Base-by-base conservation (phyloP, 2,797 vertebrate genomes). In the Anguilla marmorata region DNA sequence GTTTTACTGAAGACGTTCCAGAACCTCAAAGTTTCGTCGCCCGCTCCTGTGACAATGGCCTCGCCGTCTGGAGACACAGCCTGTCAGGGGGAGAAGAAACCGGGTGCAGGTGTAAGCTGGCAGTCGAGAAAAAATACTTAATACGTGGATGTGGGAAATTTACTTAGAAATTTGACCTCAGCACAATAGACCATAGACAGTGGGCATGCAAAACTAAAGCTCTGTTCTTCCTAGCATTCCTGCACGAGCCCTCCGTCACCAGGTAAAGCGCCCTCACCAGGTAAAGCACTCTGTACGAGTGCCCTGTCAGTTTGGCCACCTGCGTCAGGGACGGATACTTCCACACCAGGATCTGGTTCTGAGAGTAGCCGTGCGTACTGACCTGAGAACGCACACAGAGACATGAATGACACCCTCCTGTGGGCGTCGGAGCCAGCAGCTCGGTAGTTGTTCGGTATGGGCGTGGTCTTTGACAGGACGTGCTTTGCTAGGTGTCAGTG, bases 1-100 rank as follows among this genome's bases (percentile, higher is more conserved):
- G 96, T 97, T 92, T 97, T 97, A 90, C 96, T 97, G 92, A 97
- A 97, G 91, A 97, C 96, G 41, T 97, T 97, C 96, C 96, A 97
- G 93, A 97, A 97, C 87, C 96, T 95, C 79, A 97, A 94, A 0
- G 96, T 97, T 92, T 97, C 96, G 16, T 97, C 96, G 19, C 96
- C 96, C 0, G 96, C 96, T 87, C 96, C 96, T 0, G 96, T 97
- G 0, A 97, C 96, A 14, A 97, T 97, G 89, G 96, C 96, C 90
- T 97, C 96, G 0, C 96, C 96, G 0, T 97, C 96, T 0, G 96
- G 96, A 16, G 96, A 97, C 89, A 96, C 94, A 0, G 96, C 96
- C 96, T 97, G 82, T 4, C 82, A 9, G 30, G 41, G 30, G 69
- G 56, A 56, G 74, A 45, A 88, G 74, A 52, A 27, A 37, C 30